Conservation (phyloP, 2,113 vertebrate species). For the Saccopteryx bilineata region DNA sequence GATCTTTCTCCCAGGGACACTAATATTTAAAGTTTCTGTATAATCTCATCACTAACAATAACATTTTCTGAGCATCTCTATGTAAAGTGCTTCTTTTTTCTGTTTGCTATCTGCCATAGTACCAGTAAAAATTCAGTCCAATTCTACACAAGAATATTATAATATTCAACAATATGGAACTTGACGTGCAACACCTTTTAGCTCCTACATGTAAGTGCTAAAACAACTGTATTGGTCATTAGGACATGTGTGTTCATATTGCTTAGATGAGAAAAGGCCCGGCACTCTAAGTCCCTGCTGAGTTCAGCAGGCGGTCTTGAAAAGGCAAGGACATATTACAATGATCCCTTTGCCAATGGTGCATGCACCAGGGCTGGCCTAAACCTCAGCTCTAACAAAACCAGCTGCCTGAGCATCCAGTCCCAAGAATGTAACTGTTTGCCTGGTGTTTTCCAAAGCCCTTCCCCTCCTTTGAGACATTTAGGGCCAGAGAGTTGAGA, state of each 20-base stretch:
- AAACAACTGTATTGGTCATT: background rate
- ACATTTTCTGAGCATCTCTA: background rate
- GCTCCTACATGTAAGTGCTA: background rate
- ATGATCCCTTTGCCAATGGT: background rate
- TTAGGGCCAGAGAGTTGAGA: conserved; percentile 39
- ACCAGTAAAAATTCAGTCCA: background rate
- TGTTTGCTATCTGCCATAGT: background rate
- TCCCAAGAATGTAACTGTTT: background rate
- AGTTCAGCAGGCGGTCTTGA: accelerated
- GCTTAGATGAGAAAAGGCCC: background rate
- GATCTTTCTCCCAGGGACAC: background rate
- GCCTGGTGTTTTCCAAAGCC: conserved; percentile 24
- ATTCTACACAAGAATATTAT: background rate
- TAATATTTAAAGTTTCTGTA: conserved; percentile 30
- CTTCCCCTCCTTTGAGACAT: conserved; percentile 15
- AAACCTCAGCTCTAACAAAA: conserved; percentile 34
- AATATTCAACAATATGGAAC: background rate
- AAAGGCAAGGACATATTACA: background rate
- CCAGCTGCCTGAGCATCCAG: background rate
- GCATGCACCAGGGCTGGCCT: background rate
- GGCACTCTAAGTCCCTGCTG: background rate
- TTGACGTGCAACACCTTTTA: background rate
- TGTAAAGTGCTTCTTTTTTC: background rate
- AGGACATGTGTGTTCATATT: background rate
- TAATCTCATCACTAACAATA: background rate